A percentile compares a stretch with the other conserved stretches of the same genome.
phyloP scores from a whole-genome alignment of 2,888 invertebrate genomes.

The Temnothorax rugatulus region DNA sequence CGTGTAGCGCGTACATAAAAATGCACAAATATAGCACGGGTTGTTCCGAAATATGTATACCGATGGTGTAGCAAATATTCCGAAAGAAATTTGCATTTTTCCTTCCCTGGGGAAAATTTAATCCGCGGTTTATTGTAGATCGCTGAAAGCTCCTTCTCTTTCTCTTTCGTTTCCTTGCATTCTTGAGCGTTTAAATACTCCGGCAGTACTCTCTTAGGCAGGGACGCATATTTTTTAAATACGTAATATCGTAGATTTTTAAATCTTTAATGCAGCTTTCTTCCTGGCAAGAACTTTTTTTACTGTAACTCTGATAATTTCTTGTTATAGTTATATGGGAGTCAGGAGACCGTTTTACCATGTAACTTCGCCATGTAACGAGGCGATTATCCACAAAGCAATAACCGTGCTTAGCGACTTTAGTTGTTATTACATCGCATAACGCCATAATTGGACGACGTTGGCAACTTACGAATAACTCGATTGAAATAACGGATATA shows the following conservation, averaged over 20 bases:
- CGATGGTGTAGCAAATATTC: conserved; percentile 24
- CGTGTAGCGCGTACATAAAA: not conserved
- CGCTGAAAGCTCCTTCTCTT: conserved; percentile 25
- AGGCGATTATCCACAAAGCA: conserved; percentile 3
- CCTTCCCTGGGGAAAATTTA: conserved; percentile 25
- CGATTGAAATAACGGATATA: conserved; percentile 61
- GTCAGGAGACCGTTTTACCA: not conserved
- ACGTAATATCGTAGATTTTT: not conserved
- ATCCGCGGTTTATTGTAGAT: conserved; percentile 43
- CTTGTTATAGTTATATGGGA: not conserved
- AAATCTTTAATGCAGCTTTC: not conserved
- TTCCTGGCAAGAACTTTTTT: not conserved
- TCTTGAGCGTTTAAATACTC: conserved; percentile 18
- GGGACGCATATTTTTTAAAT: conserved; percentile 11
- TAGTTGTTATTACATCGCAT: conserved; percentile 54
- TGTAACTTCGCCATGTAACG: not conserved
- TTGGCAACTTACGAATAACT: conserved; percentile 35
- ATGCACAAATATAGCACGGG: not conserved
- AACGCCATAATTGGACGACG: conserved; percentile 40
- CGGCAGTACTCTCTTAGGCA: not conserved
- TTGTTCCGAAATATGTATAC: conserved; percentile 22
- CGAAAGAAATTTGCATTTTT: conserved; percentile 39
- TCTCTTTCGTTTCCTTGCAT: not conserved
- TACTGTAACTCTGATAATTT: not conserved
- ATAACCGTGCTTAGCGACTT: conserved; percentile 34